Percentiles rank a stretch among this genome's conserved stretches.
Conservation (phyloP, 2,888 invertebrate genomes). For the Thysanoteuthis rhombus region DNA sequence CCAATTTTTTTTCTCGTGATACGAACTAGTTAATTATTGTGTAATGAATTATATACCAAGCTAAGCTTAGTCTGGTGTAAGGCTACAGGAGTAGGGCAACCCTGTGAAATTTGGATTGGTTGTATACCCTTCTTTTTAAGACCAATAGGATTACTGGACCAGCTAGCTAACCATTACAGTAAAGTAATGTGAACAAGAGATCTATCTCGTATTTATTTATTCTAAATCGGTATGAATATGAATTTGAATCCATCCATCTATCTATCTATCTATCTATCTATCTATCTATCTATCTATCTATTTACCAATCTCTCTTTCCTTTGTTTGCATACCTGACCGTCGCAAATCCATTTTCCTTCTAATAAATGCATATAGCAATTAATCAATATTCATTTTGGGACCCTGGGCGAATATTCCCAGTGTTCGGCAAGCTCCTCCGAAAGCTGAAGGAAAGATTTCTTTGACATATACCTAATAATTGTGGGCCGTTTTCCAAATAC, state of each 20-base stretch:
- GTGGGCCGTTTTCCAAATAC: neutral
- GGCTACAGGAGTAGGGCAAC: no score
- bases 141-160: no score
- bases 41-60: no score
- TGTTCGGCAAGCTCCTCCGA: neutral
- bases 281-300: neutral
- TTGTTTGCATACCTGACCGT: neutral
- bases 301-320: neutral
- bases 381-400: neutral
- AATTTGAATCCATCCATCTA: neutral
- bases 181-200: no score
- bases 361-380: neutral
- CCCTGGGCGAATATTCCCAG: neutral
- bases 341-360: neutral
- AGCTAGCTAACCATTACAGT: no score
- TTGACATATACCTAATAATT: neutral
- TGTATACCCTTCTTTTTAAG: no score
- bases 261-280: neutral
- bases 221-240: no score
- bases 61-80: no score
- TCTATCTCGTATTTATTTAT: no score
- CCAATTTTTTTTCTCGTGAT: no score
- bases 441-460: neutral
- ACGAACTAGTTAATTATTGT: no score
- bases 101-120: no score